Conservation (phyloP, 1,140 invertebrate genomes). For the Magallana angulata region DNA sequence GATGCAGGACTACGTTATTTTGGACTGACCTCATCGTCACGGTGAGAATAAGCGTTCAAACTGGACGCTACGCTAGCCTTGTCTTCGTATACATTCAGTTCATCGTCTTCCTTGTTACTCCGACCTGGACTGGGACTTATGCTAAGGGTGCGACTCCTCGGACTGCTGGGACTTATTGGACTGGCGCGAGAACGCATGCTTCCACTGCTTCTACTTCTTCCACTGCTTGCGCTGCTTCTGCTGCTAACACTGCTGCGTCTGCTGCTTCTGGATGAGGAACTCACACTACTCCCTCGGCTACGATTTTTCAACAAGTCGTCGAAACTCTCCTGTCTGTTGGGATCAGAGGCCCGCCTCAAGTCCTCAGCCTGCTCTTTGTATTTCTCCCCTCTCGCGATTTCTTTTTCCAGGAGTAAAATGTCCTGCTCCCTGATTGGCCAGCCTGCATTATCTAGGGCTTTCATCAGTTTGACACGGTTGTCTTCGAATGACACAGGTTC, state of each 20-base stretch:
- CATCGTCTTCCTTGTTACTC: slow-evolving; percentile 40
- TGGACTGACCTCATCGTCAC: slow-evolving; percentile 50
- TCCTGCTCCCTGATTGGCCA: slow-evolving; percentile 86
- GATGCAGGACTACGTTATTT: slow-evolving; percentile 32
- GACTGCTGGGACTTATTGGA: slow-evolving; percentile 31
- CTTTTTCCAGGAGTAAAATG: slow-evolving; percentile 81
- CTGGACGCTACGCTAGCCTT: slow-evolving; percentile 58
- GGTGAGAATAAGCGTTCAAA: slow-evolving; percentile 49
- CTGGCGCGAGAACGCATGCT: slow-evolving; percentile 42
- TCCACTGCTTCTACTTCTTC: slow-evolving; percentile 35
- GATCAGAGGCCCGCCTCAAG: slow-evolving; percentile 59
- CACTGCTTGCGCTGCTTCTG: slow-evolving; percentile 36
- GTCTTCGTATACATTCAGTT: slow-evolving; percentile 58
- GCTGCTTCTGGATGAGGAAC: slow-evolving; percentile 41
- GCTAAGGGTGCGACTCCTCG: slow-evolving; percentile 27
- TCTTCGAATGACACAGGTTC: slow-evolving; percentile 68
- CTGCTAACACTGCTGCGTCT: slow-evolving; percentile 46
- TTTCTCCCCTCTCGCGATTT: slow-evolving; percentile 69
- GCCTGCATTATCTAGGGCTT: slow-evolving; percentile 78
- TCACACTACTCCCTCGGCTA: neutral
- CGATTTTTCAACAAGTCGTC: slow-evolving; percentile 43
- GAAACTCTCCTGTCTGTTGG: slow-evolving; percentile 47
- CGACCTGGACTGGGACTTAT: slow-evolving; percentile 30
- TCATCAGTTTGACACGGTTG: slow-evolving; percentile 64
- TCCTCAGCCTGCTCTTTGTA: slow-evolving; percentile 72